These are phyloP conservation scores for Anadara kagoshimensis DNA, from an alignment of 1,140 invertebrate species.

Conservation along the genomic window DNA sequence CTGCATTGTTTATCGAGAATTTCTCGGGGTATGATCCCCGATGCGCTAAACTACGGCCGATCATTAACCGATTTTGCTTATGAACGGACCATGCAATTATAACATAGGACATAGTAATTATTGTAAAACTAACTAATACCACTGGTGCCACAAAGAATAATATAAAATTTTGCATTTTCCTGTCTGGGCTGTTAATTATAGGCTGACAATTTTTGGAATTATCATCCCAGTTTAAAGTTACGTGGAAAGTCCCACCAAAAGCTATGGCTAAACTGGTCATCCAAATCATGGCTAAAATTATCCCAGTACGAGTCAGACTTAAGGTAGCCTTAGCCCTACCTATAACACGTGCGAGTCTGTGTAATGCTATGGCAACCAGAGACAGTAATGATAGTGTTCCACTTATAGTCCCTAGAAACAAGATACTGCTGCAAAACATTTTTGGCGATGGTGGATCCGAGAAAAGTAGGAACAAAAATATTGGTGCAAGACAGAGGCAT, in stretches of 20 bases:
- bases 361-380: slow-evolving; percentile 54
- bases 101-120: slow-evolving; percentile 49
- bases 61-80: slow-evolving; percentile 31
- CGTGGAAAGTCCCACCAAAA: slow-evolving; percentile 53
- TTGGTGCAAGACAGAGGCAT: slow-evolving; percentile 55
- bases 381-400: slow-evolving; percentile 55
- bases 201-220: slow-evolving; percentile 47
- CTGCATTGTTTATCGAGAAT: slow-evolving; percentile 10
- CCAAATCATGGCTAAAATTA: slow-evolving; percentile 54
- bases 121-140: slow-evolving; percentile 47
- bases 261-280: slow-evolving; percentile 45
- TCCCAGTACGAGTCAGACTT: slow-evolving; percentile 38
- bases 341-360: slow-evolving; percentile 50
- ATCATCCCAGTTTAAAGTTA: slow-evolving; percentile 50
- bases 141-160: slow-evolving; percentile 59
- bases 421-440: slow-evolving; percentile 57
- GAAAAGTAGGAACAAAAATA: slow-evolving; percentile 58
- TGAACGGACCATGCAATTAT: slow-evolving; percentile 50
- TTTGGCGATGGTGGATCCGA: slow-evolving; percentile 48
- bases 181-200: slow-evolving; percentile 51
- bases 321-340: slow-evolving; percentile 44
- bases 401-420: slow-evolving; percentile 54
- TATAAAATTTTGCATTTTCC: slow-evolving; percentile 50
- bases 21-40: slow-evolving; percentile 14
- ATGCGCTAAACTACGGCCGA: neutral